Evolutionary conservation across 37 sponge, comb jelly and placozoan species (phyloP).

Genomic region (Corticium candelabrum): DNA sequence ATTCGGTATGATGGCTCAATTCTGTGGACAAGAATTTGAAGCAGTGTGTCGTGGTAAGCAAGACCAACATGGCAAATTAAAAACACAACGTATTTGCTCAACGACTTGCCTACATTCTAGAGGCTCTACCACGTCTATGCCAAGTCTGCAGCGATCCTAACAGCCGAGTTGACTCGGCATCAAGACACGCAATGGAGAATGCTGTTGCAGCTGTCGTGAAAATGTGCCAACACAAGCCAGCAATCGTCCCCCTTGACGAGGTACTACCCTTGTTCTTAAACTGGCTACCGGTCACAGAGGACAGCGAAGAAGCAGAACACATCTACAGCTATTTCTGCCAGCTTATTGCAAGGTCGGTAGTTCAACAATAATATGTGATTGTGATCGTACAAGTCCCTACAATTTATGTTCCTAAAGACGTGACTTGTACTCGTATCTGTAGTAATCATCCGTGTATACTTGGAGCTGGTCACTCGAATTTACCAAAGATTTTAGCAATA

Average conservation of each 20-base stretch:
- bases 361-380: not conserved
- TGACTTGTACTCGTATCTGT: not conserved
- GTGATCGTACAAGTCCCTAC: constrained; percentile 12
- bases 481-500: constrained; percentile 68
- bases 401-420: not conserved
- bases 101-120: constrained; percentile 23
- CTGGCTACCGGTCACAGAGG: constrained; percentile 94
- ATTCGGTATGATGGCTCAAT: constrained; percentile 78
- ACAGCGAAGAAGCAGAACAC: constrained; percentile 86
- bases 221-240: constrained; percentile 75
- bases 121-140: constrained; percentile 64
- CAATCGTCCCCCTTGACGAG: constrained; percentile 61
- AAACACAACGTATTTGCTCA: not conserved
- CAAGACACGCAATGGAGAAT: constrained; percentile 84
- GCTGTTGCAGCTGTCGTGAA: constrained; percentile 96
- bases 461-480: constrained; percentile 59
- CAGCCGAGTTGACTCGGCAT: constrained; percentile 33
- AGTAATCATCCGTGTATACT: constrained; percentile 69
- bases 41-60: constrained; percentile 53
- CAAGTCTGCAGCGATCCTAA: constrained; percentile 38
- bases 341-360: constrained; percentile 68
- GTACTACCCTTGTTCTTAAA: constrained; percentile 80
- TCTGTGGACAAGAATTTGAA: constrained; percentile 54
- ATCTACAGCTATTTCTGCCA: constrained; percentile 90
- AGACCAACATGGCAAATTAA: no score